Evolutionary conservation across 1,140 invertebrate species (phyloP), one percentile per base, ranked within the genome.

Genomic region (Mamestra configurata): DNA sequence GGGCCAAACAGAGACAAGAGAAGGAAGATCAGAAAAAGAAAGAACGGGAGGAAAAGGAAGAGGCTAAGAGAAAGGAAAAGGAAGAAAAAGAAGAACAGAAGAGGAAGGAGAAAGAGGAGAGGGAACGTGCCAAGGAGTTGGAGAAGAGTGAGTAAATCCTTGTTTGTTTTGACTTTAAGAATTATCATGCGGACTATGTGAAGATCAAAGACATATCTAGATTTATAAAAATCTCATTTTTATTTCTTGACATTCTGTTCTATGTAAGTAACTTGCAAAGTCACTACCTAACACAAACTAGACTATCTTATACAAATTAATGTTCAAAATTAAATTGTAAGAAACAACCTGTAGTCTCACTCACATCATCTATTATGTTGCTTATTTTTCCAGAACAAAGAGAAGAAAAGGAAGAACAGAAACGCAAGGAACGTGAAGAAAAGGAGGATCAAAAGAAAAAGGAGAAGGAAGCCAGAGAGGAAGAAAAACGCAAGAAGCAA

Each of bases 401-500:
- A 82, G 92, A 94, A 81, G 92, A 95, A 82, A 95, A 93, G 81
- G 94, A 95, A 81, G 96, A 95, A 76, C 76, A 92, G n/a, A 96
- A 95, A 84, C 93, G 89, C 11, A 96, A 95, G 84, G 96, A 95
- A 80, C 92, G 92, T n/a, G 96, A 96, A 79, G 96, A 96, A 75
- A 96, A 95, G 79, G 95, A 96, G 85, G 95, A 94, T 75, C 90
- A 95, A 76, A 95, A 84, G 88, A 88, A 91, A 59, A 96, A 96
- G 70, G 96, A 96, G 82, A 96, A 96, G 82, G 96, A 97, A 90
- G 96, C 96, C 51, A 96, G 95, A 88, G 96, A 97, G 83, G 95
- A 96, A 84, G 96, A 96, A 76, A 96, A 95, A 82, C 92, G 95
- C 76, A 96, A 96, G 95, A 97, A 90, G 95, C 96, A 90, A 96